These are phyloP conservation scores for Heliconius aoede DNA, from an alignment of 2,888 invertebrate species.

Conservation along the genomic window DNA sequence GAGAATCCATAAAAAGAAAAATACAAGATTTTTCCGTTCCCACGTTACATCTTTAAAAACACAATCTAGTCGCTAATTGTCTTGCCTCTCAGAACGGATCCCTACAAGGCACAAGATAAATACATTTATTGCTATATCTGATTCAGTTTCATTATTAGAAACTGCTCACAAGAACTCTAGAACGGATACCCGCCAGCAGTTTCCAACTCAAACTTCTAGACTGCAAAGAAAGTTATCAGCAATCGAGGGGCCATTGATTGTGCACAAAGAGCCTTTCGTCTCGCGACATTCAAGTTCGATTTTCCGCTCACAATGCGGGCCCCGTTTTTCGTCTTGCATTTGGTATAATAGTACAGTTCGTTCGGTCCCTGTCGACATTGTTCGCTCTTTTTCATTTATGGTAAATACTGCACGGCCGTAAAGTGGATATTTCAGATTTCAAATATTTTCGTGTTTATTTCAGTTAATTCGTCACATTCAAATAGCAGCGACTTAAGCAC, in stretches of 20 bases:
- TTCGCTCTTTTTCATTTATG: conserved; percentile 57
- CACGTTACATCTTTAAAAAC: not conserved
- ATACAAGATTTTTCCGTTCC: not conserved
- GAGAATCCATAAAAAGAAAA: not conserved
- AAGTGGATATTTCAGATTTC: conserved; percentile 24
- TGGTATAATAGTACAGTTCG: conserved; percentile 71
- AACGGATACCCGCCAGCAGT: conserved; percentile 62
- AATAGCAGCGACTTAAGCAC: conserved; percentile 69
- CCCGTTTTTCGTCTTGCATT: conserved; percentile 77
- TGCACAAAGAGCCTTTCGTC: conserved; percentile 77
- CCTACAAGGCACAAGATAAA: not conserved
- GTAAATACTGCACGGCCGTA: conserved; percentile 46
- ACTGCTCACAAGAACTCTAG: conserved; percentile 47
- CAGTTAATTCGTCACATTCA: conserved; percentile 55
- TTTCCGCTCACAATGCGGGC: conserved; percentile 77
- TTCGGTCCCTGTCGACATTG: conserved; percentile 63
- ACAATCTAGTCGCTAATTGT: conserved; percentile 15
- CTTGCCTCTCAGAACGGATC: conserved; percentile 1
- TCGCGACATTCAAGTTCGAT: conserved; percentile 78
- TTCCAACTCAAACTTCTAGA: conserved; percentile 68
- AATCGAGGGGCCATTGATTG: conserved; percentile 80
- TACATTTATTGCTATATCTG: conserved; percentile 43
- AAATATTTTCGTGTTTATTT: conserved; percentile 29
- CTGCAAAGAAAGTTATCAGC: conserved; percentile 78
- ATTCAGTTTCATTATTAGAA: conserved; percentile 45